These are phyloP conservation scores for Catostylus mosaicus DNA, from an alignment of 30 jellyfish, hydroid and myxozoan species.

Conservation along the genomic window DNA sequence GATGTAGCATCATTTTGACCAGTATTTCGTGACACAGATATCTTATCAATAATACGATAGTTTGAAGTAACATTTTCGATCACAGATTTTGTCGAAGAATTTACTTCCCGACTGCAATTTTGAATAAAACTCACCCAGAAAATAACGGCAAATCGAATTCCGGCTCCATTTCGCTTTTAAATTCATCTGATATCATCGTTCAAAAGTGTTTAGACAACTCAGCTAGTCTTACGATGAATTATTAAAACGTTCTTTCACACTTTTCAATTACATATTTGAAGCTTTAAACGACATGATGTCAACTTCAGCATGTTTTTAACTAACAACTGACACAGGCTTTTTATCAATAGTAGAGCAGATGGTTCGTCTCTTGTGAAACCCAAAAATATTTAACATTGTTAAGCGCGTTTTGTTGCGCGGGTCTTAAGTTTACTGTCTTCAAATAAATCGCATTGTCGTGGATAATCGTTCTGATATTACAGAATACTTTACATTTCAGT, in stretches of 20 bases:
- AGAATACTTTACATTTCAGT: background rate
- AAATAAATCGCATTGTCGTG: background rate
- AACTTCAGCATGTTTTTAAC: background rate
- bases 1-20: no score
- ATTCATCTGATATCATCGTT: constrained; percentile 37
- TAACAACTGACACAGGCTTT: constrained; percentile 1
- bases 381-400: background rate
- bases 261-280: background rate
- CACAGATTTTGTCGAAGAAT: no score
- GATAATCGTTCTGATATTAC: background rate
- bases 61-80: no score
- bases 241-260: background rate
- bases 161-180: constrained; percentile 38
- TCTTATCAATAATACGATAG: no score
- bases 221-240: background rate
- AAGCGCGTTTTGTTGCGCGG: background rate
- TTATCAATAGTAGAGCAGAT: background rate
- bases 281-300: background rate
- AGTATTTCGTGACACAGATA: no score
- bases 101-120: no score
- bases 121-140: constrained; percentile 37
- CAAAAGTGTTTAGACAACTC: no score
- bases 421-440: background rate
- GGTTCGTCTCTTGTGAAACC: background rate
- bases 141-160: constrained; percentile 38